phyloP scores from a whole-genome alignment of 64 coral and sea anemone species.

The Hydrozoanthus tunicans region DNA sequence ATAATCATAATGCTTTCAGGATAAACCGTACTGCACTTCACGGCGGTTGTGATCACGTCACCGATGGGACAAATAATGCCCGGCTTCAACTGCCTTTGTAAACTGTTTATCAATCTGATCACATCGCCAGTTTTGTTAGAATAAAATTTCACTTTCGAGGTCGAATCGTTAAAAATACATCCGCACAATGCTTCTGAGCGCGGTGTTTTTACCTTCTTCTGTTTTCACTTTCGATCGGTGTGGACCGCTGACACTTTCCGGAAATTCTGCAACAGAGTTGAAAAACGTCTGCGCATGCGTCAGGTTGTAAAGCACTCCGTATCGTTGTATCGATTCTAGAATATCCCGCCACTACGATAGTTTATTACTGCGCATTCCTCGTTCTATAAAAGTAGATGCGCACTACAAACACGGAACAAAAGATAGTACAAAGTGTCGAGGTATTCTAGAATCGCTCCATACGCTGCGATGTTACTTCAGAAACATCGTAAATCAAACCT shows the following conservation, averaged over 20 bases:
- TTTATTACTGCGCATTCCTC: too few relatives aligned
- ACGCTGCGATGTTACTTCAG: too few relatives aligned
- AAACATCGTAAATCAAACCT: too few relatives aligned
- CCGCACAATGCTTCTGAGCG: background rate
- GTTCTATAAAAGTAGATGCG: too few relatives aligned
- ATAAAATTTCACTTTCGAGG: slow-evolving; percentile 17
- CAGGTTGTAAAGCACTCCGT: too few relatives aligned
- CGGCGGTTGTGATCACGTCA: background rate
- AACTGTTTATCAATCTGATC: background rate
- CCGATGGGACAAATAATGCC: background rate
- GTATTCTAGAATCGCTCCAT: too few relatives aligned
- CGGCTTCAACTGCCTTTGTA: background rate
- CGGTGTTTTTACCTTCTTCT: slow-evolving; percentile 17
- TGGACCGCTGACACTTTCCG: slow-evolving; percentile 14
- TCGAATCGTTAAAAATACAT: background rate
- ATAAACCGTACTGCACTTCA: background rate
- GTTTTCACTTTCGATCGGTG: slow-evolving; percentile 50
- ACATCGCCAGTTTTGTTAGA: background rate
- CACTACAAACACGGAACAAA: too few relatives aligned
- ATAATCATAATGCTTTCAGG: background rate
- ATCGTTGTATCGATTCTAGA: too few relatives aligned
- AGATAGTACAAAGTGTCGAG: too few relatives aligned
- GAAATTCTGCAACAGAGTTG: background rate
- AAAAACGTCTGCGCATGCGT: too few relatives aligned
- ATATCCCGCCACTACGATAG: too few relatives aligned